Conservation (phyloP, 2,888 invertebrate species). For the Tromatobia lineatoria region DNA sequence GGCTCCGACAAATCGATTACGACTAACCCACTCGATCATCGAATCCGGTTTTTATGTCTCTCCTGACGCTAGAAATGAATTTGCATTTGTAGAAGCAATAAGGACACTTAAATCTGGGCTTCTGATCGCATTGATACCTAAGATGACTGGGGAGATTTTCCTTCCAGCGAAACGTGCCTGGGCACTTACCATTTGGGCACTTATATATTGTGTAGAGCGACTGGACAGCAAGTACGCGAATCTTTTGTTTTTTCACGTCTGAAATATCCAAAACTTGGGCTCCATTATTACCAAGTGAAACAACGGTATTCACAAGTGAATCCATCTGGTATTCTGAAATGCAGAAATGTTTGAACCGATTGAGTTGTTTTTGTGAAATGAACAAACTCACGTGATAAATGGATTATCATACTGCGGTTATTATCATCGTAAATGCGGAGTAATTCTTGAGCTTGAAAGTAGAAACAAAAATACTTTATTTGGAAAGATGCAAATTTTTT, state of each 20-base stretch:
- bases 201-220: not conserved
- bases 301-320: not conserved
- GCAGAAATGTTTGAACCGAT: not conserved
- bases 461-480: not conserved
- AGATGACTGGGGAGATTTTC: conserved; percentile 70
- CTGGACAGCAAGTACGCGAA: conserved; percentile 42
- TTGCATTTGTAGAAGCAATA: conserved; percentile 71
- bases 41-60: conserved; percentile 29
- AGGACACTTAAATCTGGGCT: conserved; percentile 76
- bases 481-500: not conserved
- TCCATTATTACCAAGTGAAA: not conserved
- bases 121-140: conserved; percentile 77
- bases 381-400: not conserved
- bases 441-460: not conserved
- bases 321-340: conserved; percentile 33
- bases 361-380: not conserved
- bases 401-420: not conserved
- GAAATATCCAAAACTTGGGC: not conserved
- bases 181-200: conserved; percentile 63
- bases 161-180: conserved; percentile 56
- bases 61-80: conserved; percentile 34
- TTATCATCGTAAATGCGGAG: not conserved
- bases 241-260: not conserved
- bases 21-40: conserved; percentile 49
- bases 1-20: conserved; percentile 61